These are phyloP conservation scores for Coccyzus lansbergi DNA, from an alignment of 2,797 vertebrate genomes.

Conservation along the genomic window DNA sequence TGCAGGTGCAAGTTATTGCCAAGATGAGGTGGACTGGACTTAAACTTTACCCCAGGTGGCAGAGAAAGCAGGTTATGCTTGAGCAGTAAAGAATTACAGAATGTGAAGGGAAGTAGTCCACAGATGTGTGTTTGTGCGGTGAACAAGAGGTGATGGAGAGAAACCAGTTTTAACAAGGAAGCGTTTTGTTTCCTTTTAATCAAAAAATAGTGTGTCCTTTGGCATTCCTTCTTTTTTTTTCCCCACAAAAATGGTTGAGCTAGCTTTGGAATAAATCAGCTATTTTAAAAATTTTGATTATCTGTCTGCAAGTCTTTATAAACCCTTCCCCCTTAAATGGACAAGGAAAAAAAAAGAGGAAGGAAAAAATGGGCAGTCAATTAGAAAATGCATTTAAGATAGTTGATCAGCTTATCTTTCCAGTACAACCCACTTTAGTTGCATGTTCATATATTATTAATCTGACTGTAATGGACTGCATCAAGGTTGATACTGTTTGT, in stretches of 20 bases:
- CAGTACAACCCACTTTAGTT: conserved; percentile 36
- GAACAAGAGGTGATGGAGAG: background rate
- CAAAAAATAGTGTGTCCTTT: background rate
- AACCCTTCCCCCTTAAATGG: background rate
- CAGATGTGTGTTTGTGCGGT: background rate
- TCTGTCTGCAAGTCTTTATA: conserved; percentile 14
- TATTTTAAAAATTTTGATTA: conserved; percentile 17
- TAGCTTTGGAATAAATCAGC: background rate
- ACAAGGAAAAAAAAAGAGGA: background rate
- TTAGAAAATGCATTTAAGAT: conserved; percentile 59
- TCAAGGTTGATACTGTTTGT: background rate
- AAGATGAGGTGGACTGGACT: background rate
- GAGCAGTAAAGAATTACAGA: background rate
- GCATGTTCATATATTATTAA: conserved; percentile 63
- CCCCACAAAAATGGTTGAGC: background rate
- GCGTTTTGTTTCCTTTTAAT: background rate
- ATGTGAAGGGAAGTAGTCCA: background rate
- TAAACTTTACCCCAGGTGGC: background rate
- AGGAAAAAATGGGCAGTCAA: conserved; percentile 27
- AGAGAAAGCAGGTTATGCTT: background rate
- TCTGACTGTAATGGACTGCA: conserved; percentile 18
- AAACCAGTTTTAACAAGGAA: background rate
- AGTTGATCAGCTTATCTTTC: conserved; percentile 48
- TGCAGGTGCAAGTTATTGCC: background rate
- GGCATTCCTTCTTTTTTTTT: background rate